Base-by-base conservation (phyloP, 2,113 vertebrate genomes). In the Picathartes gymnocephalus region DNA sequence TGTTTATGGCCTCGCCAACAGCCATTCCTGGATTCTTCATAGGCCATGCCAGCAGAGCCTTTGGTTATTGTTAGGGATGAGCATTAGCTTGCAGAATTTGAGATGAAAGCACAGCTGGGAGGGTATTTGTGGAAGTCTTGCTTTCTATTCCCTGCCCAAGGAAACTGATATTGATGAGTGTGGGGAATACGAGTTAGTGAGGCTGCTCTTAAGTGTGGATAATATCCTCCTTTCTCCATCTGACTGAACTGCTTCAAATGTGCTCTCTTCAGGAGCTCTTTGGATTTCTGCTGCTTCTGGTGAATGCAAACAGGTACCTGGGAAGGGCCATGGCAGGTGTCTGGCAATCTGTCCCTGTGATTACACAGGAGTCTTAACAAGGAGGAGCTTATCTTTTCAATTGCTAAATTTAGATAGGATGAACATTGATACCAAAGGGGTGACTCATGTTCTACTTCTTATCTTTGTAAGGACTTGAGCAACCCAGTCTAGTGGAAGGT, bases 261-360 rank as follows among this genome's bases (percentile, higher is more conserved):
- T 16, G 27, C 12, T 92, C 20, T 79, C 25, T 48, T 61, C 60
- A 28, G n/a, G 33, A 73, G 24, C n/a, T 61, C 6, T 58, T 78
- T 61, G 45, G 14, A 20, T 77, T 73, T 77, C 47, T 73, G 40
- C 50, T 65, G 2, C 4, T 33, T 10, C 37, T 81, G 45, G 1
- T n/a, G 64, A 35, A 33, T 15, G n/a, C 77, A 77, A 81, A 37
- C 16, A 31, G 54, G 31, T n/a, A 20, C 16, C 47, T 85, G 4
- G 0, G 1, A 57, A 76, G 27, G 22, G 30, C 5, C 10, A 2
- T 22, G 22, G 37, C 40, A 37, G 20, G 6, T 40, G 15, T 19
- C 45, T 62, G 45, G 22, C n/a, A n/a, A 7, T 53, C 78, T 57
- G n/a, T 19, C 15, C 10, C 25, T 47, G 15, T 69, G 37, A 18